A percentile compares a stretch with the other conserved stretches of the same genome.
Conservation (phyloP, 2,113 vertebrate species). For the Apus apus region DNA sequence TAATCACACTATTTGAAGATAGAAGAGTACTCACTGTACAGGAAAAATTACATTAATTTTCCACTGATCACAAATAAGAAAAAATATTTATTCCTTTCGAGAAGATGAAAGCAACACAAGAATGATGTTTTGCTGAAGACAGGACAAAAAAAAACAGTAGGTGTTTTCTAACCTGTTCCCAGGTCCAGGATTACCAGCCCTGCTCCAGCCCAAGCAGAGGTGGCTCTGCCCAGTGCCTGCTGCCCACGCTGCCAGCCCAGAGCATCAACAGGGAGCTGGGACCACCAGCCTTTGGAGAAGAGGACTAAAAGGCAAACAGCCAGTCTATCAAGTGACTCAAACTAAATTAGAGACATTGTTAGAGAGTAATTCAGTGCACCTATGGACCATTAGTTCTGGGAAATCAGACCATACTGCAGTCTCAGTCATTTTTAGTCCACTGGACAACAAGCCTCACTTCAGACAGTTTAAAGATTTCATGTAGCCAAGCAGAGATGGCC, state of each 20-base stretch:
- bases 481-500: background rate
- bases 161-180: background rate
- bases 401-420: background rate
- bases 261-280: background rate
- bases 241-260: background rate
- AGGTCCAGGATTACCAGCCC: background rate
- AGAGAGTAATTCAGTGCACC: background rate
- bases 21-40: background rate
- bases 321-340: accelerated
- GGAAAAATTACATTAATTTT: background rate
- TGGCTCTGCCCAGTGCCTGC: background rate
- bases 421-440: background rate
- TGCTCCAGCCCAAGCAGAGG: background rate
- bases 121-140: background rate
- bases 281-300: background rate
- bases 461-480: background rate
- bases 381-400: background rate
- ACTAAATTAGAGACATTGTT: background rate
- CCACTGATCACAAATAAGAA: background rate
- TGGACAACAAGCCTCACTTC: background rate
- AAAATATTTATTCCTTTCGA: background rate
- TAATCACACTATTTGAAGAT: background rate
- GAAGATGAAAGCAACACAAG: background rate
- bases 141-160: background rate
- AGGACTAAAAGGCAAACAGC: background rate